Evolutionary conservation across 2,888 invertebrate species (phyloP).

Genomic region (Hylaea fasciaria): DNA sequence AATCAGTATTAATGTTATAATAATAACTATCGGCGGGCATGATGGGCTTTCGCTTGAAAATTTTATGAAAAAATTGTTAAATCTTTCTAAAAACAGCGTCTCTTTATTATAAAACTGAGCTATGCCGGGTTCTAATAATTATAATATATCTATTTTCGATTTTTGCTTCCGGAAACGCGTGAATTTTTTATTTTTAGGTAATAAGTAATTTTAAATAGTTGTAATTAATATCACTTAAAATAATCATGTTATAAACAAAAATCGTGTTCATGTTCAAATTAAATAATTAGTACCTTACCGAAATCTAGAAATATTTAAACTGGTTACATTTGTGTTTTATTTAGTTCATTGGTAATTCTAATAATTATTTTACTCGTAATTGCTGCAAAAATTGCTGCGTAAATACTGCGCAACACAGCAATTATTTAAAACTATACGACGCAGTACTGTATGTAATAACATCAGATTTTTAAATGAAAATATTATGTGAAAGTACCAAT

Average conservation of each 20-base stretch:
- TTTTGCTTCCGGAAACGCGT: conserved; percentile 64
- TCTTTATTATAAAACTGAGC: conserved; percentile 74
- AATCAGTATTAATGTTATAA: conserved; percentile 53
- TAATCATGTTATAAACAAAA: conserved; percentile 25
- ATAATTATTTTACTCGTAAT: too few species aligned
- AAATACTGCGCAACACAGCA: too few species aligned
- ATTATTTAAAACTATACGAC: too few species aligned
- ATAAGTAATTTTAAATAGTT: conserved; percentile 37
- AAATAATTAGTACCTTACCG: conserved; percentile 15
- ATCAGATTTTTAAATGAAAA: too few species aligned
- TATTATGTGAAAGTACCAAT: too few species aligned
- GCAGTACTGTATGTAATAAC: too few species aligned
- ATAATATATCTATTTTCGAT: conserved; percentile 48
- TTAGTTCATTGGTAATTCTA: background rate
- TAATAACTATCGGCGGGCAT: conserved; percentile 57
- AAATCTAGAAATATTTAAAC: conserved; percentile 4
- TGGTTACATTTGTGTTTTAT: background rate
- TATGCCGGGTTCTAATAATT: conserved; percentile 71
- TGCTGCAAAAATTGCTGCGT: too few species aligned
- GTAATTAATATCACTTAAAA: conserved; percentile 33
- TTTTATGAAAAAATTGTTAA: conserved; percentile 47
- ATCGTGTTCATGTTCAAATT: conserved; percentile 30
- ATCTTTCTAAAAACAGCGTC: conserved; percentile 62
- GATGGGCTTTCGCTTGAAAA: conserved; percentile 62
- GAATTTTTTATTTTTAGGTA: conserved; percentile 35